phyloP scores from a whole-genome alignment of 2,888 invertebrate species.

The Colostygia pectinataria region DNA sequence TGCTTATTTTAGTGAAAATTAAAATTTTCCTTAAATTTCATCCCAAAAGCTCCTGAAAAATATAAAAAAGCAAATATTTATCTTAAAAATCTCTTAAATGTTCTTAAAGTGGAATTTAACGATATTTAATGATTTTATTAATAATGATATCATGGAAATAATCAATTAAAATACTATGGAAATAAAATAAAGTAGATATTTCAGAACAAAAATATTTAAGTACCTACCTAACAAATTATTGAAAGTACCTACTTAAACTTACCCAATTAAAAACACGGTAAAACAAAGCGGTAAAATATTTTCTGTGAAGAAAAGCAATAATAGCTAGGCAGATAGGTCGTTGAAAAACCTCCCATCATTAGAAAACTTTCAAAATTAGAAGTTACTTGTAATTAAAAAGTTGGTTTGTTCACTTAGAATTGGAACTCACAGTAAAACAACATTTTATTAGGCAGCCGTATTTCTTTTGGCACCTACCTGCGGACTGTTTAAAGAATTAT shows the following conservation, averaged over 20 bases:
- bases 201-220: too few species aligned
- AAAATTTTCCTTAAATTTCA: neutral
- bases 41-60: neutral
- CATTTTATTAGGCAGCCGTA: constrained; percentile 1
- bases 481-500: too few species aligned
- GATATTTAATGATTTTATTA: too few species aligned
- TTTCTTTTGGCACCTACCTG: neutral
- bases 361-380: constrained; percentile 8
- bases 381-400: constrained; percentile 22
- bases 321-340: neutral
- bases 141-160: too few species aligned
- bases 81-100: too few species aligned
- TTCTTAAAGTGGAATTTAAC: too few species aligned
- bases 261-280: too few species aligned
- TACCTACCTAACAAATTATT: too few species aligned
- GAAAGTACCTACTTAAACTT: too few species aligned
- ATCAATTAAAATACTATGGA: too few species aligned
- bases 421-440: constrained; percentile 3
- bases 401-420: constrained; percentile 4
- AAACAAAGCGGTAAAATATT: neutral
- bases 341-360: neutral
- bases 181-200: too few species aligned
- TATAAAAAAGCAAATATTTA: neutral
- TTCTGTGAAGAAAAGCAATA: neutral
- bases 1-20: constrained; percentile 1